A percentile compares a stretch with the other conserved stretches of the same genome.
These are phyloP conservation scores for Aurelia sp. DNA, from an alignment of 30 jellyfish, hydroid and myxozoan genomes.

Conservation along the genomic window DNA sequence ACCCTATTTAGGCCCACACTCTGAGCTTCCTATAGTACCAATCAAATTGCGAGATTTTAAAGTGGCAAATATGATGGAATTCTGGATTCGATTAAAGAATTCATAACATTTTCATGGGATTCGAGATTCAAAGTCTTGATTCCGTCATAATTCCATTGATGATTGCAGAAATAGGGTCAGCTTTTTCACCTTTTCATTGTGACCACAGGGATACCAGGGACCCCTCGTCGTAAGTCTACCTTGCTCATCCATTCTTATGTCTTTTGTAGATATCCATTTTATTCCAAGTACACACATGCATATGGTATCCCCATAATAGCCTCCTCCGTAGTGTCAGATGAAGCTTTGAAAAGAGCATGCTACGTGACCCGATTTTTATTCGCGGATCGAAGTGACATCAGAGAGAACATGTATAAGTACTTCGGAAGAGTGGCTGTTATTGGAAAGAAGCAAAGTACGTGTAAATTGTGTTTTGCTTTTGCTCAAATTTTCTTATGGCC, in stretches of 20 bases:
- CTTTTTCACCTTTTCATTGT: no score
- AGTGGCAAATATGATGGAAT: no score
- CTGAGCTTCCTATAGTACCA: no score
- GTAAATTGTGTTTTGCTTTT: background rate
- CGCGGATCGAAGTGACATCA: conserved; percentile 73
- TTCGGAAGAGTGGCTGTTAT: conserved; percentile 70
- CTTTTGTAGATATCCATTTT: conserved; percentile 37
- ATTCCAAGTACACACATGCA: conserved; percentile 69
- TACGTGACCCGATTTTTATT: conserved; percentile 47
- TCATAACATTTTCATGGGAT: no score
- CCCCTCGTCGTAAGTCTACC: no score
- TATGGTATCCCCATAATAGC: conserved; percentile 73
- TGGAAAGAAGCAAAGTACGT: conserved; percentile 47
- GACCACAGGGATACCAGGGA: no score
- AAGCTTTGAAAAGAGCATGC: conserved; percentile 64
- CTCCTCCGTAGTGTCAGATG: conserved; percentile 56
- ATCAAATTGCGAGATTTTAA: no score
- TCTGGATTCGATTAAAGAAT: no score
- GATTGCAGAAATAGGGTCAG: no score
- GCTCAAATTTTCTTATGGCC: background rate
- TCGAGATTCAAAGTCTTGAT: no score
- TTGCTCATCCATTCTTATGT: background rate
- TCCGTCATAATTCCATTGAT: no score
- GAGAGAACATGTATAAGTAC: conserved; percentile 67
- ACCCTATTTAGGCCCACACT: no score